Percentiles rank a stretch among this genome's conserved stretches.
Evolutionary conservation across 1,140 invertebrate species (phyloP).

Genomic region (Papilio machaon): DNA sequence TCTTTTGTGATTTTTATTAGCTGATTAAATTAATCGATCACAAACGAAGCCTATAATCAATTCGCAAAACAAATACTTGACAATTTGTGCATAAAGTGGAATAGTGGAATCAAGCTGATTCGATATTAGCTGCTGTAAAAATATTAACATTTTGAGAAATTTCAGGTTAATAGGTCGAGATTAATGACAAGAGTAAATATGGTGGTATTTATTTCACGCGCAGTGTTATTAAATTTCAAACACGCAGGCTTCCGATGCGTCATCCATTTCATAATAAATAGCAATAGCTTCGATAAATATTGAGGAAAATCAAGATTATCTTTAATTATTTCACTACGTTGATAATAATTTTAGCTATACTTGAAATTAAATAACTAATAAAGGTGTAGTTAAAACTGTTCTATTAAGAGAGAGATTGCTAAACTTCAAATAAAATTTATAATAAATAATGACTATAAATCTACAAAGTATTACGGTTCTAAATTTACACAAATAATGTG

Average conservation of each 20-base stretch:
- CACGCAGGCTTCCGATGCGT: background rate
- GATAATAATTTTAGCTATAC: background rate
- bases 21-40: constrained; percentile 6
- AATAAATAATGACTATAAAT: background rate
- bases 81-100: background rate
- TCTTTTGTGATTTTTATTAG: constrained; percentile 15
- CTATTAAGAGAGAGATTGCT: no score
- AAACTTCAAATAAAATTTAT: background rate
- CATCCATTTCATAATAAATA: background rate
- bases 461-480: background rate
- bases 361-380: background rate
- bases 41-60: background rate
- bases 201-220: background rate
- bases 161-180: constrained; percentile 28
- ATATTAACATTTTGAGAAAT: constrained; percentile 21
- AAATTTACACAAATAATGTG: background rate
- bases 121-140: constrained; percentile 27
- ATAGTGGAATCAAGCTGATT: constrained; percentile 8
- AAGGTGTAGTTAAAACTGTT: no score
- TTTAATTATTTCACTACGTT: background rate
- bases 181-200: background rate
- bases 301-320: background rate
- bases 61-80: background rate
- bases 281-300: background rate
- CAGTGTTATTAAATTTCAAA: background rate